Conservation (phyloP, 2,888 invertebrate genomes). For the Philereme vetulata region DNA sequence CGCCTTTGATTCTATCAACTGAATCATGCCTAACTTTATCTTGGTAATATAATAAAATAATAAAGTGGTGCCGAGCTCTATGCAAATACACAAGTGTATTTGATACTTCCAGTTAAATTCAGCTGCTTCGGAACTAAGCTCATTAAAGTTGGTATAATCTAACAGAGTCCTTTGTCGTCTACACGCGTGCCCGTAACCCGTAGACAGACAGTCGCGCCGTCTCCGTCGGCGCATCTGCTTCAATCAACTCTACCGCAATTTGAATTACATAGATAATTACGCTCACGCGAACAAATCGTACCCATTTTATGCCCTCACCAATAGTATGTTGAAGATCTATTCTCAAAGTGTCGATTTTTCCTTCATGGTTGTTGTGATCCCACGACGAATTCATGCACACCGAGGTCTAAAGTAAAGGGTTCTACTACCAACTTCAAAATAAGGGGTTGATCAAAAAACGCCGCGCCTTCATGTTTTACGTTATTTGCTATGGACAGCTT, state of each 20-base stretch:
- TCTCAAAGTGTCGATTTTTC: too few species aligned
- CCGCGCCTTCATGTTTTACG: too few species aligned
- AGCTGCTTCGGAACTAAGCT: conserved; percentile 36
- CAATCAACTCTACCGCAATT: conserved; percentile 31
- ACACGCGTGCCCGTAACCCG: conserved; percentile 29
- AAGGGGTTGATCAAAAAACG: too few species aligned
- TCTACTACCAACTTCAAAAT: too few species aligned
- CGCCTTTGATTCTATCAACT: too few species aligned
- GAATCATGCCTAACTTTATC: not conserved
- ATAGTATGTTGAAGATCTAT: too few species aligned
- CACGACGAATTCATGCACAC: too few species aligned
- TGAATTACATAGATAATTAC: conserved; percentile 7
- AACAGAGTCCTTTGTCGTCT: conserved; percentile 40
- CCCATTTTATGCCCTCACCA: not conserved
- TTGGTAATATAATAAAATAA: conserved; percentile 2
- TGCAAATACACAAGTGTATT: conserved; percentile 22
- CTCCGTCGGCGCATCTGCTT: conserved; percentile 29
- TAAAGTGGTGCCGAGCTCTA: conserved; percentile 13
- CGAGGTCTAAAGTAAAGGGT: too few species aligned
- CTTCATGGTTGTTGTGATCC: too few species aligned
- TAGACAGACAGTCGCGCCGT: conserved; percentile 31
- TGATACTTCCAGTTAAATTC: conserved; percentile 28
- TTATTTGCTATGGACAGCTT: not conserved
- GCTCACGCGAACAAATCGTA: not conserved
- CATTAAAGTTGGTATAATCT: conserved; percentile 35